Evolutionary conservation across 2,888 invertebrate genomes (phyloP).

Genomic region (Copidosoma aretas): DNA sequence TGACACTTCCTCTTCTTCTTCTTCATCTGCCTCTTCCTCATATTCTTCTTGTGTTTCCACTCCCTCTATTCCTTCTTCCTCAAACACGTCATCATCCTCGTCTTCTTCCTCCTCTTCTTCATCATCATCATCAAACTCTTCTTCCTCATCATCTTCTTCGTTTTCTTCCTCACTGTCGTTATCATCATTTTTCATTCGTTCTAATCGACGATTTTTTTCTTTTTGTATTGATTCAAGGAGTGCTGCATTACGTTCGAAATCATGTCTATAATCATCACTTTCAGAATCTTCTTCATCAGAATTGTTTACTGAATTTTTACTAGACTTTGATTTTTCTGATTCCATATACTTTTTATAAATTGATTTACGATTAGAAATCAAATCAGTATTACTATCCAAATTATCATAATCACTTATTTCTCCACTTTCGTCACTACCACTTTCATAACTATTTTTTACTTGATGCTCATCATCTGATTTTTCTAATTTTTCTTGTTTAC

Average conservation of each 20-base stretch:
- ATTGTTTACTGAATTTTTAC: constrained; percentile 36
- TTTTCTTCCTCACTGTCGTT: constrained; percentile 43
- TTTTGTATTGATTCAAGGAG: constrained; percentile 46
- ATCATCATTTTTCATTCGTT: constrained; percentile 39
- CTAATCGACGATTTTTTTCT: constrained; percentile 40
- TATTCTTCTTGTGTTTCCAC: constrained; percentile 2
- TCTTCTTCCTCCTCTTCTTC: constrained; percentile 22
- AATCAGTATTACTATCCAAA: neutral
- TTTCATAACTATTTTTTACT: constrained; percentile 37
- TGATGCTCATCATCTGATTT: constrained; percentile 26
- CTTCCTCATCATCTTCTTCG: constrained; percentile 15
- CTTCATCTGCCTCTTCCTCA: constrained; percentile 17
- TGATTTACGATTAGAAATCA: neutral
- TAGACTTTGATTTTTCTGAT: constrained; percentile 23
- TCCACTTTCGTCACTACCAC: constrained; percentile 59
- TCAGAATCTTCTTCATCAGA: constrained; percentile 51
- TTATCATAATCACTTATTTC: constrained; percentile 24
- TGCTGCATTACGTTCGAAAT: constrained; percentile 36
- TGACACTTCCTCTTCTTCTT: constrained; percentile 25
- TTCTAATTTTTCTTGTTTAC: constrained; percentile 2
- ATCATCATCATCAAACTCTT: constrained; percentile 23
- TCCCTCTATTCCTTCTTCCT: constrained; percentile 31
- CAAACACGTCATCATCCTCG: constrained; percentile 31
- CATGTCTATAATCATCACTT: constrained; percentile 50
- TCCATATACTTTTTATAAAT: neutral